Evolutionary conservation across 2,797 vertebrate genomes (phyloP).

Genomic region (Vespertilio murinus): DNA sequence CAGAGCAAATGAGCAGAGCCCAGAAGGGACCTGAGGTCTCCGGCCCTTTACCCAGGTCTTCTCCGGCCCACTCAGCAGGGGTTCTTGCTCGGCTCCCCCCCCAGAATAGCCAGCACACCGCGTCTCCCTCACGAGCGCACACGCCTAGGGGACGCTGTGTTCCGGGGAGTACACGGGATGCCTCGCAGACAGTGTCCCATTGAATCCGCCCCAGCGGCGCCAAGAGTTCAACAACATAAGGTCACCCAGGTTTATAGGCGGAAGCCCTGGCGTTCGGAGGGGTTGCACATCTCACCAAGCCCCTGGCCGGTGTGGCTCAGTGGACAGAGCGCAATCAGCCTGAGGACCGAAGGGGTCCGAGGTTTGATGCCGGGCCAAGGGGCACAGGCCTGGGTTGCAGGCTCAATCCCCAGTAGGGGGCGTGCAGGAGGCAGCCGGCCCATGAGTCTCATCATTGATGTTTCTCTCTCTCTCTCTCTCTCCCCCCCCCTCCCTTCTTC

Average conservation of each 20-base stretch:
- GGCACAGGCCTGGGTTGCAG: no score
- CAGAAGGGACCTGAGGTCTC: background rate
- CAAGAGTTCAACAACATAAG: background rate
- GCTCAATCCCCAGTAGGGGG: no score
- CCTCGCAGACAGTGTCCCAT: background rate
- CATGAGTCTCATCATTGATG: no score
- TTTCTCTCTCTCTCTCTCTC: no score
- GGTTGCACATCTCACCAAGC: background rate
- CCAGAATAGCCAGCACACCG: background rate
- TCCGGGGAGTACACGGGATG: background rate
- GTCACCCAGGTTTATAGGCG: background rate
- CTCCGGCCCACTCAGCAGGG: background rate
- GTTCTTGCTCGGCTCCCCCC: background rate
- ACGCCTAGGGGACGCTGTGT: no score
- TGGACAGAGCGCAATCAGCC: no score
- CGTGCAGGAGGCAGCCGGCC: no score
- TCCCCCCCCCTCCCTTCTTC: no score
- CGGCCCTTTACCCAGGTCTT: background rate
- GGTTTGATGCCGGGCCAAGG: no score
- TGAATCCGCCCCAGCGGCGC: background rate
- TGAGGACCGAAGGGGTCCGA: no score
- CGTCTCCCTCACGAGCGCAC: background rate
- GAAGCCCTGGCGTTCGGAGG: background rate
- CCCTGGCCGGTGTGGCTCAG: no score
- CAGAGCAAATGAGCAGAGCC: background rate